Percentiles rank a stretch among this genome's conserved stretches.
phyloP scores from a whole-genome alignment of 2,113 vertebrate genomes.

The Setophaga coronata region DNA sequence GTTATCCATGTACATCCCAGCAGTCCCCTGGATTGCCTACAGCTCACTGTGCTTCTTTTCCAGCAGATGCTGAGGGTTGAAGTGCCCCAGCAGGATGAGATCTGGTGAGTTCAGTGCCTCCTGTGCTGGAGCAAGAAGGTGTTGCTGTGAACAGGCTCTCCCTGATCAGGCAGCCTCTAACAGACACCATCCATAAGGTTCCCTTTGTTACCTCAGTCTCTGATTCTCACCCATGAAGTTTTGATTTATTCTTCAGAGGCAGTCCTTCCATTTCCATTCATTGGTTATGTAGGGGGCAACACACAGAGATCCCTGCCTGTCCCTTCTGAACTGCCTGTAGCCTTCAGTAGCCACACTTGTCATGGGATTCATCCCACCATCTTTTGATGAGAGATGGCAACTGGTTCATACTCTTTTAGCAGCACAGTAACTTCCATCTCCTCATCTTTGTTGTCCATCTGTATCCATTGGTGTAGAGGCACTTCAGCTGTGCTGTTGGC shows the following conservation, averaged over 20 bases:
- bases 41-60: neutral
- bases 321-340: neutral
- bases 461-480: too few species aligned
- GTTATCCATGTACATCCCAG: neutral
- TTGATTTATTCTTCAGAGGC: neutral
- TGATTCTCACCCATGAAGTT: neutral
- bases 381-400: too few species aligned
- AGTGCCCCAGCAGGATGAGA: neutral
- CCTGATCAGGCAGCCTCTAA: neutral
- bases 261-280: neutral
- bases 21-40: neutral
- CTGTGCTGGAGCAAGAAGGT: neutral
- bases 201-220: neutral
- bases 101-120: too few species aligned
- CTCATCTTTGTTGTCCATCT: neutral
- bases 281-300: neutral
- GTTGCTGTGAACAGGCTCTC: neutral
- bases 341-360: fast-evolving
- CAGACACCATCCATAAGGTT: neutral
- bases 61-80: neutral
- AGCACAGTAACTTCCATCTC: neutral
- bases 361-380: neutral
- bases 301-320: neutral
- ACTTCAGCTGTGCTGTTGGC: neutral
- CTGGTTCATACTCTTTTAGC: neutral